Base-by-base conservation (phyloP, 2,113 vertebrate species). In the Myrmecophaga tridactyla region DNA sequence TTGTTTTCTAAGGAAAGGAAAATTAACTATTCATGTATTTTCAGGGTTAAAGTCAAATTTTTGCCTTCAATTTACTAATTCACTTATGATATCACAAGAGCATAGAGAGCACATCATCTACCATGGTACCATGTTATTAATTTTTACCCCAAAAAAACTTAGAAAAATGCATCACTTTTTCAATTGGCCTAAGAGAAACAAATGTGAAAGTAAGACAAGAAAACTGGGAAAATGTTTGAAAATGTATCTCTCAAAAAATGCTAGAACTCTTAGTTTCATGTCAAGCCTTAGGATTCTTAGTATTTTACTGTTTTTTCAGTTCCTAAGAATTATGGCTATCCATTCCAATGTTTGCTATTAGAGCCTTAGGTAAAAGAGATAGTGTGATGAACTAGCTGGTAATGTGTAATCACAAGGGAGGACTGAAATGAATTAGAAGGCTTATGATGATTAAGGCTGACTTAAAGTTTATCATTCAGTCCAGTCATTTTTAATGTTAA, bases 41-140 rank as follows among this genome's bases (percentile, higher is more conserved):
- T 36, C 65, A 90, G 20, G 2, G 27, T 91, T 95, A 31, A 67
- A 83, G 31, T 91, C 39, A 76, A 89, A 69, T 67, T 75, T 83
- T 81, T 65, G 93, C 51, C 27, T 89, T 94, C 36, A 89, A 73
- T 91, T 92, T 86, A 46, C 29, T 69, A 70, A 51, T 70, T n/a
- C 31, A 25, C 31, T 53, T 94, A 51, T 2, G 21, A 21, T 51
- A 78, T 78, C n/a, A 63, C 65, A 15, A 73, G 21, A 6, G n/a
- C 15, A 53, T 48, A 72, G 34, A 94, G 17, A 86, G 88, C 92
- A 84, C 17, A 73, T 2, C 56, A 90, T 18, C 48, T 80, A 70
- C 12, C 62, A 46, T 17, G 14, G 18, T 62, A 4, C 4, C 21
- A 23, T 86, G 65, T 4, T 70, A 76, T 18, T 41, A 9, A 14